These are phyloP conservation scores for Poeciliopsis presidionis DNA, from an alignment of 2,797 vertebrate species.

Conservation along the genomic window DNA sequence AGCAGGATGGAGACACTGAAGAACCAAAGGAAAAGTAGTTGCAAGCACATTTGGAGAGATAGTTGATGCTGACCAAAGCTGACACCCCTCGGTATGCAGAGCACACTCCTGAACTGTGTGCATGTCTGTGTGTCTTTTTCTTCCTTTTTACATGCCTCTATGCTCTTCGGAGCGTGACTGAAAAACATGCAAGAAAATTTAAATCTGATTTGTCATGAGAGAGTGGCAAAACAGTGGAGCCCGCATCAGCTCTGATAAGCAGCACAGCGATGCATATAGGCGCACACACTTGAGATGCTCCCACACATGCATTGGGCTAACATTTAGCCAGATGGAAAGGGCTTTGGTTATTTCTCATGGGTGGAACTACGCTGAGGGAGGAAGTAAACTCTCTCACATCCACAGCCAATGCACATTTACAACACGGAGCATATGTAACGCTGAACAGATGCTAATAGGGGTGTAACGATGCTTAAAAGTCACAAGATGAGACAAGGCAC, in stretches of 20 bases:
- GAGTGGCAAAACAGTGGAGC: slow-evolving; percentile 64
- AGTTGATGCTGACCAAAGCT: slow-evolving; percentile 68
- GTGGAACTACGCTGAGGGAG: slow-evolving; percentile 44
- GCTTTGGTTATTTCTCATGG: slow-evolving; percentile 56
- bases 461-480: too few species aligned
- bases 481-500: too few species aligned
- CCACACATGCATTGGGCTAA: slow-evolving; percentile 47
- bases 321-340: slow-evolving; percentile 63
- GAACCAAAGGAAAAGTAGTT: slow-evolving; percentile 26
- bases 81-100: slow-evolving; percentile 66
- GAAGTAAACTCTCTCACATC: slow-evolving; percentile 39
- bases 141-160: slow-evolving; percentile 48
- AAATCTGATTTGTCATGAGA: slow-evolving; percentile 71
- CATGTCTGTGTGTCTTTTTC: slow-evolving; percentile 32
- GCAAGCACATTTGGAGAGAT: slow-evolving; percentile 34
- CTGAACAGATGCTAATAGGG: slow-evolving; percentile 23
- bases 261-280: slow-evolving; percentile 24
- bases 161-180: slow-evolving; percentile 59
- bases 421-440: slow-evolving; percentile 13
- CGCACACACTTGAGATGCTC: not conserved
- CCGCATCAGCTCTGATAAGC: slow-evolving; percentile 58
- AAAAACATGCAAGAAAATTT: slow-evolving; percentile 64
- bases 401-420: slow-evolving; percentile 29
- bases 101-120: slow-evolving; percentile 49
- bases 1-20: slow-evolving; percentile 41